These are phyloP conservation scores for Arion vulgaris DNA, from an alignment of 1,140 invertebrate species.

Conservation along the genomic window DNA sequence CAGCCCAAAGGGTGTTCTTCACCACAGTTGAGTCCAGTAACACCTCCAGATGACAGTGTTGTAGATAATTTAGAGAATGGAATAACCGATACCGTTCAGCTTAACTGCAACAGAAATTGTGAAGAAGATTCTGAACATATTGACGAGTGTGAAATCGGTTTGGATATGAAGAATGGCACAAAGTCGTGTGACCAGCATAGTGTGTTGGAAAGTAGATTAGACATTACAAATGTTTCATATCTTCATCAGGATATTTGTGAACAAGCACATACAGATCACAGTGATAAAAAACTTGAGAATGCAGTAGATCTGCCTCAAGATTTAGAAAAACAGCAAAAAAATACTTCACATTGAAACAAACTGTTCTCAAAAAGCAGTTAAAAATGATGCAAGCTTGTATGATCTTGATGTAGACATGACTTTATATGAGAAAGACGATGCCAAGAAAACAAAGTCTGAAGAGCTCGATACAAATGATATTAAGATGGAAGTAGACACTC, in stretches of 20 bases:
- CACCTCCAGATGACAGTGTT: background rate
- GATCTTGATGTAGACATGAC: background rate
- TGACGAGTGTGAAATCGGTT: background rate
- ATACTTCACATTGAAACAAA: background rate
- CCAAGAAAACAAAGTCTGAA: background rate
- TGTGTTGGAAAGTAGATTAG: background rate
- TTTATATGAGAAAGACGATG: background rate
- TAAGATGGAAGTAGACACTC: background rate
- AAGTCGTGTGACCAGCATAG: background rate
- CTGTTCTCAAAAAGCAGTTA: background rate
- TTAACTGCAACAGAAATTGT: background rate
- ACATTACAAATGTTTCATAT: background rate
- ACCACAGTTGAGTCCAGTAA: background rate
- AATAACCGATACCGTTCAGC: background rate
- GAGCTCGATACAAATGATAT: background rate
- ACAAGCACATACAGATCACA: background rate
- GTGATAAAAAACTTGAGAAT: background rate
- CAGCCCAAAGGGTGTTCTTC: background rate
- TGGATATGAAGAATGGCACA: background rate
- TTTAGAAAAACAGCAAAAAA: background rate
- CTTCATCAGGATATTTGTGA: background rate
- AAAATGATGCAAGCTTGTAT: too few species aligned
- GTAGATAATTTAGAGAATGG: slow-evolving; percentile 6
- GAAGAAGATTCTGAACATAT: background rate
- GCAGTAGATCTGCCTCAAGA: background rate